Conservation (phyloP, 2,888 invertebrate genomes). For the Nematopogon swammerdamellus region DNA sequence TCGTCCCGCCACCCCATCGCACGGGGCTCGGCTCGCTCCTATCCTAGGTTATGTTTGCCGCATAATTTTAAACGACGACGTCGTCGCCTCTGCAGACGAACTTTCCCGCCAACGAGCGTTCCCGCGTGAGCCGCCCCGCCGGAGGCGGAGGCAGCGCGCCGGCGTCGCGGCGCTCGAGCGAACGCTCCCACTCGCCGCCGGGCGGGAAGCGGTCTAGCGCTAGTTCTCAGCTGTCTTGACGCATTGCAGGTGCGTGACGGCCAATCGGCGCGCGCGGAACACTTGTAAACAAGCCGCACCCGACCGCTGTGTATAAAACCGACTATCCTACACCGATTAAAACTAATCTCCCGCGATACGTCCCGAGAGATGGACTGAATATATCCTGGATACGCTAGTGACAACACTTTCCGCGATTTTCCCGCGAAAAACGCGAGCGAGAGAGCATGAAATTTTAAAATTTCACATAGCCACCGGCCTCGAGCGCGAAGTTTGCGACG, state of each 20-base stretch:
- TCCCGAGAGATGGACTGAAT: conserved; percentile 52
- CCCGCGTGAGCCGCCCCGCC: too few species aligned
- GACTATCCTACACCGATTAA: conserved; percentile 60
- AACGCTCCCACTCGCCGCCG: too few species aligned
- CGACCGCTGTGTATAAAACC: conserved; percentile 66
- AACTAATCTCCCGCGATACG: conserved; percentile 57
- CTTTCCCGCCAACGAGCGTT: not conserved
- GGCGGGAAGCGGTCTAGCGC: conserved; percentile 9
- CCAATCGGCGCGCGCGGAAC: conserved; percentile 73
- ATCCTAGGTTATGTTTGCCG: not conserved
- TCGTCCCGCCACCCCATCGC: too few species aligned
- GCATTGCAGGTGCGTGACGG: conserved; percentile 82
- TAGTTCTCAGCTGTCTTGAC: conserved; percentile 58
- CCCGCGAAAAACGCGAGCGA: conserved; percentile 22
- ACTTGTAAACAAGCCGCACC: conserved; percentile 72
- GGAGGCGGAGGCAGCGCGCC: too few species aligned
- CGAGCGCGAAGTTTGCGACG: conserved; percentile 20
- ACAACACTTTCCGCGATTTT: conserved; percentile 20
- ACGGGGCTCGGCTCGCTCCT: too few species aligned
- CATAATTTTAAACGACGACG: not conserved
- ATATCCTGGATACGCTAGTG: conserved; percentile 31
- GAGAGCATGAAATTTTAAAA: conserved; percentile 44
- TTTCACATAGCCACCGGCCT: conserved; percentile 44
- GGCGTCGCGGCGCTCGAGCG: conserved; percentile 22
- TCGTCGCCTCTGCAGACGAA: conserved; percentile 2